Base-by-base conservation (phyloP, 2,113 vertebrate genomes). In the Centropus unirufus region DNA sequence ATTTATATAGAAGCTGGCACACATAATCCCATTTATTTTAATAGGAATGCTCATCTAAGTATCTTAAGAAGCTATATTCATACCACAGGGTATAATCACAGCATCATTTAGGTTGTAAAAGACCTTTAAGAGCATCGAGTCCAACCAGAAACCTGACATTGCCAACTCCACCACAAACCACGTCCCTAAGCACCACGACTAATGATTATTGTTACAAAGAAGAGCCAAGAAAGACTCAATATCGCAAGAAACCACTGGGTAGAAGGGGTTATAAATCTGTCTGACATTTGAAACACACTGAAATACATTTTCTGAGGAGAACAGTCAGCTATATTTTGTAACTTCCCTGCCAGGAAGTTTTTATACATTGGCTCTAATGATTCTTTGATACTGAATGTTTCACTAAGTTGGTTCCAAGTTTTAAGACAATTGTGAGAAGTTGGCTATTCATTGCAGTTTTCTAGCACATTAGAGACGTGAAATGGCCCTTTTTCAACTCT, bases 221-320 rank as follows among this genome's bases (percentile, higher is more conserved):
- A 27, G 61, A 70, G 68, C 58, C 78, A 83, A 77, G 13, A 69
- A 22, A 87, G 68, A 61, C 64, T 78, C 68, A 34, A n/a, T 23
- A 29, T 6, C 76, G 74, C 46, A 47, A 94, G 63, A 14, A 61
- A 85, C 32, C 3, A 2, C 51, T 66, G 17, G 3, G 29, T 14
- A 6, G 24, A 62, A 55, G 26, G n/a, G 86, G 51, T 34, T 61
- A 40, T 34, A 95, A 91, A 90, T 93, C 74, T 80, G 51, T 14
- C 90, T 73, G 78, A 54, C 49, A 51, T 77, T 55, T 70, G 55
- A 74, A 91, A 91, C 5, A 46, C 76, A 42, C 87, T 62, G 83
- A 90, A 90, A 85, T 72, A 83, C 4, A 57, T 86, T 96, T 94
- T 63, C 47, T 20, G n/a, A 76, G 57, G 64, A 47, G 79, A 95